Percentiles rank a stretch among this genome's conserved stretches.
phyloP scores from a whole-genome alignment of 1,140 invertebrate species.

The Glossosoma conforme region DNA sequence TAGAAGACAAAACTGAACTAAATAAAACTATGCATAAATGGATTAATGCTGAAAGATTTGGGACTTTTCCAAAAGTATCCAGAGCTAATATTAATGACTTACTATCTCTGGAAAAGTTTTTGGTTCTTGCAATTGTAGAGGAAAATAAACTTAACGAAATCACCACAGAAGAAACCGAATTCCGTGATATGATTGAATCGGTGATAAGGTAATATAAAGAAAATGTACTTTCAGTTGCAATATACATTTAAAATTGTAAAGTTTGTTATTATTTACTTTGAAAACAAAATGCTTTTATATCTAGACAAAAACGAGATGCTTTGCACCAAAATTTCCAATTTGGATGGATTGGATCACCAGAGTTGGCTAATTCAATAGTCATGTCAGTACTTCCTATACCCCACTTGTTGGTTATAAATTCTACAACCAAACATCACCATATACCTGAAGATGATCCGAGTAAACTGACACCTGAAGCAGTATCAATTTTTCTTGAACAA shows the following conservation, averaged over 20 bases:
- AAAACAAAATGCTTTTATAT: conserved; percentile 26
- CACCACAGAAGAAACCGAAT: conserved; percentile 74
- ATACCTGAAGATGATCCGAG: conserved; percentile 79
- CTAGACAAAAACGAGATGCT: conserved; percentile 64
- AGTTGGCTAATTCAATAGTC: conserved; percentile 86
- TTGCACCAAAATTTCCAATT: conserved; percentile 86
- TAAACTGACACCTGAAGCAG: conserved; percentile 72
- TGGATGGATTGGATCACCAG: conserved; percentile 83
- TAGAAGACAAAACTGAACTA: conserved; percentile 49
- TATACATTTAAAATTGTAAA: not conserved
- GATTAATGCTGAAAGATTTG: conserved; percentile 88
- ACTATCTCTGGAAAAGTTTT: conserved; percentile 76
- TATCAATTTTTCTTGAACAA: conserved; percentile 71
- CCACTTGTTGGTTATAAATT: conserved; percentile 84
- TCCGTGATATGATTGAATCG: conserved; percentile 79
- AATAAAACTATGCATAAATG: conserved; percentile 74
- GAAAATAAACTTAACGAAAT: conserved; percentile 84
- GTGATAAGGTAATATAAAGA: conserved; percentile 55
- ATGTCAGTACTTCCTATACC: conserved; percentile 79
- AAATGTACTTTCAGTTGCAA: not conserved
- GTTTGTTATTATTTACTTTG: conserved; percentile 6
- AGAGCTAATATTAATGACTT: conserved; percentile 78
- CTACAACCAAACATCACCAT: conserved; percentile 85
- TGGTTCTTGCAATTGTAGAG: conserved; percentile 81
- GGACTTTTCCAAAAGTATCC: conserved; percentile 83